Evolutionary conservation across 2,113 vertebrate species (phyloP).

Genomic region (Dermatemys mawii): DNA sequence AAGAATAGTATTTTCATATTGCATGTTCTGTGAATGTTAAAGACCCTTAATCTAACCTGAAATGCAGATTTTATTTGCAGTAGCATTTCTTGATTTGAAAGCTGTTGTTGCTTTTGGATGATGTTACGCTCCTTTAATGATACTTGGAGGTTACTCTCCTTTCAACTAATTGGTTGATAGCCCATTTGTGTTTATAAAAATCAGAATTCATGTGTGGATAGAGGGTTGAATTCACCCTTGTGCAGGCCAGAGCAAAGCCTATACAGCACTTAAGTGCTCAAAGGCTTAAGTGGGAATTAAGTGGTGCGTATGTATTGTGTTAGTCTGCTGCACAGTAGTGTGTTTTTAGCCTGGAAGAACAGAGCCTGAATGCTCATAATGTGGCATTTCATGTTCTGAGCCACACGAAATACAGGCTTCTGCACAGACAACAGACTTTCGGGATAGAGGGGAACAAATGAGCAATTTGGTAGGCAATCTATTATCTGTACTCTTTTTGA

Average conservation of each 20-base stretch:
- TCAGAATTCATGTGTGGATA: neutral
- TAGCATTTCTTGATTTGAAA: too few relatives aligned
- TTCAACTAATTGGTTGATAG: neutral
- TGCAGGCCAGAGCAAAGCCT: neutral
- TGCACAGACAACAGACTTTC: neutral
- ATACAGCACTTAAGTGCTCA: neutral
- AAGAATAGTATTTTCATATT: too few relatives aligned
- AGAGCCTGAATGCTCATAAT: neutral
- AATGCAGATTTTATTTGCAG: too few relatives aligned
- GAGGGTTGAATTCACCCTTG: neutral
- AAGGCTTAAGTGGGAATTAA: neutral
- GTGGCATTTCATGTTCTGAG: neutral
- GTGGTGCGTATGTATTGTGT: neutral
- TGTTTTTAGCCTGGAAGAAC: neutral
- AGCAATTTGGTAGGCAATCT: neutral
- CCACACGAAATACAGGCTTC: neutral
- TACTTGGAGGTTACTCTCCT: neutral
- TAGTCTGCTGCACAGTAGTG: neutral
- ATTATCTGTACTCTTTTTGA: constrained; percentile 8
- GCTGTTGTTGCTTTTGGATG: too few relatives aligned
- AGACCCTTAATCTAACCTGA: too few relatives aligned
- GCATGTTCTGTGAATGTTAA: too few relatives aligned
- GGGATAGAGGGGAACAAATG: neutral
- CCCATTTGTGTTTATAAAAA: neutral
- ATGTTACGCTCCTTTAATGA: too few relatives aligned